Evolutionary conservation across 2,113 vertebrate species (phyloP).

Genomic region (Circaetus gallicus): DNA sequence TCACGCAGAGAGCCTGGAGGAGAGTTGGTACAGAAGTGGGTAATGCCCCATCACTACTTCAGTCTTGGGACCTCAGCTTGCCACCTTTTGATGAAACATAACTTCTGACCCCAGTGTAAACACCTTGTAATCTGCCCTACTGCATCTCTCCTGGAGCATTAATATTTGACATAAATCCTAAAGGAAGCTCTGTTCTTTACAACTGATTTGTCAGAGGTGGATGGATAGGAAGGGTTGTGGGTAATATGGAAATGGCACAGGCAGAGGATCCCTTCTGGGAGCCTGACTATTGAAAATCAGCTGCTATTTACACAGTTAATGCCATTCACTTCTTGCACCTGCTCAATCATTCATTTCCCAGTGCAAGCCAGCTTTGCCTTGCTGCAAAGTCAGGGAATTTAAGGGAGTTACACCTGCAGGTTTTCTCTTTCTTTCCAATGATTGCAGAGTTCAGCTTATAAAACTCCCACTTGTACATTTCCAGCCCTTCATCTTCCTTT

Average conservation of each 20-base stretch:
- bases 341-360: conserved; percentile 44
- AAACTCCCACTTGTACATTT: background rate
- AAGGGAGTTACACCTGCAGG: conserved; percentile 28
- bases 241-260: background rate
- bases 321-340: conserved; percentile 40
- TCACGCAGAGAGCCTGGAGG: background rate
- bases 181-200: background rate
- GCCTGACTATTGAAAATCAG: conserved; percentile 41
- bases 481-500: background rate
- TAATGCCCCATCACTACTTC: background rate
- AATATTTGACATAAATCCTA: background rate
- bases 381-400: conserved; percentile 9
- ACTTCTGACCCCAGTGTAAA: background rate
- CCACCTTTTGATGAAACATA: background rate
- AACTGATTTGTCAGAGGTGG: background rate
- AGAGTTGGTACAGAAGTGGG: background rate
- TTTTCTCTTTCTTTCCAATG: background rate
- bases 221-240: background rate
- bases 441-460: background rate
- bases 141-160: background rate
- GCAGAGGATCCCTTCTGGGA: conserved; percentile 25
- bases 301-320: conserved; percentile 63
- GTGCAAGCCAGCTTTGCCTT: background rate
- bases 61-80: background rate
- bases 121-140: background rate